A percentile compares a stretch with the other conserved stretches of the same genome.
phyloP scores from a whole-genome alignment of 1,140 invertebrate species.

The Zaprionus vittiger region DNA sequence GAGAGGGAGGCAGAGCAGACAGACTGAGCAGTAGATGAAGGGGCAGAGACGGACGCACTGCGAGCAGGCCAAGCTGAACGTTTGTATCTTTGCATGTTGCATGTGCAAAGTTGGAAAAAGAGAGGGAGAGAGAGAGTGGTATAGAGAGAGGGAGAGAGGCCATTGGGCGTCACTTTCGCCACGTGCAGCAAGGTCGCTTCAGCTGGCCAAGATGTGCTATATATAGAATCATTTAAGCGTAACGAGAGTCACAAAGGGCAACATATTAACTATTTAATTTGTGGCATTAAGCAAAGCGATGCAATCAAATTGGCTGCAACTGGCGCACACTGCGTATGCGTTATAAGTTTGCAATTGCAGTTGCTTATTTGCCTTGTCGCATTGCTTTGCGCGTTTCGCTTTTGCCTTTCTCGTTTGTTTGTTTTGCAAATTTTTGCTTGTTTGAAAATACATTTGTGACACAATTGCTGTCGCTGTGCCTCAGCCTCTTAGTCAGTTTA shows the following conservation, averaged over 20 bases:
- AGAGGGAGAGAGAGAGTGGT: background rate
- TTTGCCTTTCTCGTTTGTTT: conserved; percentile 21
- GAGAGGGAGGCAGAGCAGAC: conserved; percentile 23
- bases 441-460: conserved; percentile 76
- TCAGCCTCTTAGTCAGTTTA: too few species aligned
- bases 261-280: background rate
- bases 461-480: conserved; percentile 53
- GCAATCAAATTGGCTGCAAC: conserved; percentile 12
- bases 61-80: conserved; percentile 27
- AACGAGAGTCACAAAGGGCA: conserved; percentile 46
- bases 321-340: conserved; percentile 69
- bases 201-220: conserved; percentile 54
- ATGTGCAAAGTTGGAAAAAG: background rate
- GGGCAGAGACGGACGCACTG: background rate
- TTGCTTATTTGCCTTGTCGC: too few species aligned
- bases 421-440: conserved; percentile 50
- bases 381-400: conserved; percentile 5
- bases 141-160: background rate
- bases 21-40: conserved; percentile 14
- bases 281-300: background rate
- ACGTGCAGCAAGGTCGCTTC: conserved; percentile 59
- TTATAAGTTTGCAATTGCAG: conserved; percentile 16
- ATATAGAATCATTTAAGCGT: conserved; percentile 74
- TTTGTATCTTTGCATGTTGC: conserved; percentile 19
- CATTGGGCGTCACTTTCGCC: conserved; percentile 65